Conservation (phyloP, 2,888 invertebrate genomes). For the Prenolepis imparis region DNA sequence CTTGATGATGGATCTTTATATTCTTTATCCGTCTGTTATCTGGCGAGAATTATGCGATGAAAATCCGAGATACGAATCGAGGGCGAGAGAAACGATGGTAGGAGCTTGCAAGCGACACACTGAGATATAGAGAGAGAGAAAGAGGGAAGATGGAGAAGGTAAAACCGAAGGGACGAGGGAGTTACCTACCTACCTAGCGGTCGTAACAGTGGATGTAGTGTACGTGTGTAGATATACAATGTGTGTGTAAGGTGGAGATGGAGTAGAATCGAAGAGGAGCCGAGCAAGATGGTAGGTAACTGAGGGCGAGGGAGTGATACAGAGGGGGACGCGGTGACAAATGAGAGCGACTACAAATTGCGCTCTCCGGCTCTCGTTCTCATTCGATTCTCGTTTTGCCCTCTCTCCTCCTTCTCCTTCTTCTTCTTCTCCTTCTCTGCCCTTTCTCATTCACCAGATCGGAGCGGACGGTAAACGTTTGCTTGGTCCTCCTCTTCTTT, state of each 20-base stretch:
- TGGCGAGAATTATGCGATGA: slow-evolving; percentile 62
- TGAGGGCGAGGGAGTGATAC: slow-evolving; percentile 55
- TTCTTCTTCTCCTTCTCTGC: slow-evolving; percentile 28
- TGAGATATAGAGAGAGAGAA: not conserved
- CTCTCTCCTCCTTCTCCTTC: slow-evolving; percentile 53
- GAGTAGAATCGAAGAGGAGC: slow-evolving; percentile 36
- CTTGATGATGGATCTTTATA: slow-evolving; percentile 59
- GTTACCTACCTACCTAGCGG: slow-evolving; percentile 51
- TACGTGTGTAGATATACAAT: slow-evolving; percentile 37
- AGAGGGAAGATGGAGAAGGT: slow-evolving; percentile 30
- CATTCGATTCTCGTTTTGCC: slow-evolving; percentile 80
- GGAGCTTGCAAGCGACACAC: slow-evolving; percentile 65
- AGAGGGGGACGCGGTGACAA: slow-evolving; percentile 81
- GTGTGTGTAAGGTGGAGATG: slow-evolving; percentile 30
- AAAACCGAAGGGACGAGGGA: slow-evolving; percentile 59
- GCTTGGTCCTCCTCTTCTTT: slow-evolving; percentile 72
- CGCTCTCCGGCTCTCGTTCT: slow-evolving; percentile 82
- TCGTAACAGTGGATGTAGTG: slow-evolving; percentile 43
- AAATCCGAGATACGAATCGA: slow-evolving; percentile 45
- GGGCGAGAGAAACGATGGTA: slow-evolving; percentile 61
- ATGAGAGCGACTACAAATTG: slow-evolving; percentile 84
- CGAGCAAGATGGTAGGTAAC: slow-evolving; percentile 59
- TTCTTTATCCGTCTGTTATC: slow-evolving; percentile 71
- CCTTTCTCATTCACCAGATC: slow-evolving; percentile 67
- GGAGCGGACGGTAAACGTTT: slow-evolving; percentile 74